A percentile compares a stretch with the other conserved stretches of the same genome.
phyloP scores from a whole-genome alignment of 1,140 invertebrate genomes.

The Ips nitidus region DNA sequence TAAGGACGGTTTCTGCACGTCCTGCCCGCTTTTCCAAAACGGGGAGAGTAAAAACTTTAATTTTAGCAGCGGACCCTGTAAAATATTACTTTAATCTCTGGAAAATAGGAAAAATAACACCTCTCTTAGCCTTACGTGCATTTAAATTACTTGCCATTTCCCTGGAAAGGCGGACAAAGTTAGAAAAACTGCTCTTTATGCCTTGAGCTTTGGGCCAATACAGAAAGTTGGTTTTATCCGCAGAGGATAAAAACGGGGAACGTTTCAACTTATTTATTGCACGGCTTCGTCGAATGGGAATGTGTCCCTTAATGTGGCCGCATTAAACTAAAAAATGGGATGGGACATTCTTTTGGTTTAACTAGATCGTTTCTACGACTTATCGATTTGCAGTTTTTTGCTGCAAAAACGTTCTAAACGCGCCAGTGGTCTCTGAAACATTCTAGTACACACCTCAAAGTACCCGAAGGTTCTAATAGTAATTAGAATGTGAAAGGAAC shows the following conservation, averaged over 20 bases:
- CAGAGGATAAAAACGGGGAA: slow-evolving; percentile 19
- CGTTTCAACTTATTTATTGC: slow-evolving; percentile 17
- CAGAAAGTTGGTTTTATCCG: slow-evolving; percentile 29
- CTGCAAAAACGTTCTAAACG: background rate
- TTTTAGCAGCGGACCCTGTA: slow-evolving; percentile 49
- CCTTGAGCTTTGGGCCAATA: slow-evolving; percentile 28
- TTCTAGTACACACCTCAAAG: no score
- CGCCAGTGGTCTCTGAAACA: no score
- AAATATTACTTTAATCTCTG: slow-evolving; percentile 54
- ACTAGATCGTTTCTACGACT: background rate
- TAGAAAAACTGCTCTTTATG: slow-evolving; percentile 36
- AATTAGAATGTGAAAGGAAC: no score
- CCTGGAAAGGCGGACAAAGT: slow-evolving; percentile 47
- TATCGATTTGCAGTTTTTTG: background rate
- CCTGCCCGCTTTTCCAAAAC: slow-evolving; percentile 27
- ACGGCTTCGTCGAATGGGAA: slow-evolving; percentile 6
- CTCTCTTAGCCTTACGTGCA: slow-evolving; percentile 50
- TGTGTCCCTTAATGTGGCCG: slow-evolving; percentile 8
- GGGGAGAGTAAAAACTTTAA: slow-evolving; percentile 49
- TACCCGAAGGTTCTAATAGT: no score
- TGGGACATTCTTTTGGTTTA: background rate
- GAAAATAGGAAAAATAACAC: slow-evolving; percentile 51
- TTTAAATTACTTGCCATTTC: slow-evolving; percentile 52
- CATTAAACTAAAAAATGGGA: slow-evolving; percentile 13
- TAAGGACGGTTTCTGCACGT: slow-evolving; percentile 51